Evolutionary conservation across 1,140 invertebrate species (phyloP).

Genomic region (Heliconius eleuchia): DNA sequence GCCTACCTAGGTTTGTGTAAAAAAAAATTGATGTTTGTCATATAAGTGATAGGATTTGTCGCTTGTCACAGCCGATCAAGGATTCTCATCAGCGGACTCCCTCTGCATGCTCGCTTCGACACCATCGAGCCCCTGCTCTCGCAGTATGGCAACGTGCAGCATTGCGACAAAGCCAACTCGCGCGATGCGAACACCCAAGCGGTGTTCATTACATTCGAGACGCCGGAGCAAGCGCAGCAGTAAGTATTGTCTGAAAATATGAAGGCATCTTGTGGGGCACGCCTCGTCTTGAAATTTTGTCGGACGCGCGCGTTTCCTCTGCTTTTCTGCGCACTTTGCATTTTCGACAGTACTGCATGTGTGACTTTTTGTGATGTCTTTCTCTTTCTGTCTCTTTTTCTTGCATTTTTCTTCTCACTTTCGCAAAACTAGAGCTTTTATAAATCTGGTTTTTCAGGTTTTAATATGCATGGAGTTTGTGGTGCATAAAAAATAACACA

Average conservation of each 20-base stretch:
- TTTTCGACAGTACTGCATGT: slow-evolving; percentile 27
- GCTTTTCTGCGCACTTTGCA: slow-evolving; percentile 28
- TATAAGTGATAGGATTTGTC: slow-evolving; percentile 54
- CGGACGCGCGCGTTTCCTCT: slow-evolving; percentile 39
- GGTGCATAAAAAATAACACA: slow-evolving; percentile 12
- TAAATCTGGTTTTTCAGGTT: slow-evolving; percentile 27
- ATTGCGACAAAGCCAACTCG: slow-evolving; percentile 91
- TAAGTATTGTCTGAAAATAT: slow-evolving; percentile 82
- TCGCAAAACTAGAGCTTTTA: slow-evolving; percentile 28
- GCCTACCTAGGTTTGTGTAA: slow-evolving; percentile 13
- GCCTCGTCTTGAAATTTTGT: slow-evolving; percentile 18
- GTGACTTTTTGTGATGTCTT: slow-evolving; percentile 29
- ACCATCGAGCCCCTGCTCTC: slow-evolving; percentile 92
- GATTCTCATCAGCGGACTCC: slow-evolving; percentile 93
- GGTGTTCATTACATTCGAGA: slow-evolving; percentile 93
- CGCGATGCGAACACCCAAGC: slow-evolving; percentile 90
- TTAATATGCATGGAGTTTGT: slow-evolving; percentile 25
- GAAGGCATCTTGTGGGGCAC: slow-evolving; percentile 26
- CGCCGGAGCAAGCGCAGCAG: slow-evolving; percentile 93
- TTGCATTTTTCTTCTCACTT: slow-evolving; percentile 13
- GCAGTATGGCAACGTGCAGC: slow-evolving; percentile 90
- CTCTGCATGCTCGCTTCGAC: slow-evolving; percentile 89
- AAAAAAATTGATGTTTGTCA: slow-evolving; percentile 24
- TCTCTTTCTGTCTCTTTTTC: slow-evolving; percentile 23
- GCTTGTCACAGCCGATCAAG: slow-evolving; percentile 88